Evolutionary conservation across 92 coral and sea anemone genomes (phyloP), one percentile per base, ranked within the genome.

Genomic region (Meandrina meandrites): DNA sequence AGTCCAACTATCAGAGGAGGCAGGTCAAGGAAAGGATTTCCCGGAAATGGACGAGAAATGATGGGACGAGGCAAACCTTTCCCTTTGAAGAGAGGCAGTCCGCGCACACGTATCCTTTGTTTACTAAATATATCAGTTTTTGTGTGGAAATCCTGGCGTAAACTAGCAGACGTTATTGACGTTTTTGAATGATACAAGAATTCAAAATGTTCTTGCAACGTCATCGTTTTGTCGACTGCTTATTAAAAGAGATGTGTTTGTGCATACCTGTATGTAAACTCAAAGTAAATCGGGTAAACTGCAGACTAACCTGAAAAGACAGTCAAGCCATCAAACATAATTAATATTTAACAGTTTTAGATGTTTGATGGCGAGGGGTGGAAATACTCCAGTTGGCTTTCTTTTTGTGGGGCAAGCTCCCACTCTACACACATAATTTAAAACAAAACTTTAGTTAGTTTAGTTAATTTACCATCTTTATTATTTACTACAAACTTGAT

Each of bases 31-130:
- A 86, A 58, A 57, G 32, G 19, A 31, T 48, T 68, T 79, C 85
- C 79, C 17, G 89, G 76, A 79, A 79, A 30, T 40, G 89, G 77
- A 42, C 85, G 85, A 13, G 57, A 21, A 70, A 34, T 34, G 84
- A 71, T 45, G 76, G 89, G 82, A 37, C 82, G 83, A 71, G 77
- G 57, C 71, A 84, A 79, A 62, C 1, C 79, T 53, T 36, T 22
- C 53, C 40, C 21, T 8, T 57, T 31, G 27, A 79, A 69, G 73
- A 79, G 89, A 79, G 79, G 67, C 14, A 42, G 22, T 37, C 35
- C 22, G 12, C 85, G 89, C 16, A 68, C 79, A 56, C 21, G 89
- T 86, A 86, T 86, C 89, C 89, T 86, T 86, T 80, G 35, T 6
- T 11, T 45, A n/a, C 60, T 77, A 1, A 50, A 77, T 78, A 18